These are phyloP conservation scores for Perca fluviatilis DNA, from an alignment of 2,113 vertebrate species.

Conservation along the genomic window DNA sequence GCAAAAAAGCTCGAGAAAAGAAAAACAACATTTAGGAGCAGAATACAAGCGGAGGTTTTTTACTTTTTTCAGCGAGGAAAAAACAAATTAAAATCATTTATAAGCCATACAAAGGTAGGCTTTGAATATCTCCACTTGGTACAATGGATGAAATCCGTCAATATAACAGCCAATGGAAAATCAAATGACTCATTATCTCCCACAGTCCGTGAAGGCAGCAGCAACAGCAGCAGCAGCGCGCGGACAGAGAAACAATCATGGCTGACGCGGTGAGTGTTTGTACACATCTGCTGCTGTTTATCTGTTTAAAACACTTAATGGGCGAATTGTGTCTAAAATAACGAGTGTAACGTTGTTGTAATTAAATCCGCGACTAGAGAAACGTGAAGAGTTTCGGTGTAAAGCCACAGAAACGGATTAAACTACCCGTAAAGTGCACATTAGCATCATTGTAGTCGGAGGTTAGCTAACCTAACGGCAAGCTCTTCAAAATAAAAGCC, in stretches of 20 bases:
- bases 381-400: neutral
- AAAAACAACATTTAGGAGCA: no score
- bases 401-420: neutral
- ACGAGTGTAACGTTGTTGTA: accelerated
- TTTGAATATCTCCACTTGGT: neutral
- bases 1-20: no score
- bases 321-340: accelerated
- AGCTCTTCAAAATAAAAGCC: constrained; percentile 34
- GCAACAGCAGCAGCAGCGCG: neutral
- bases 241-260: constrained; percentile 45
- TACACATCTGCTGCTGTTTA: neutral
- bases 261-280: constrained; percentile 72
- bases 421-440: neutral
- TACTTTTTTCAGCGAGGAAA: no score
- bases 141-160: neutral
- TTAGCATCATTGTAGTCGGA: neutral
- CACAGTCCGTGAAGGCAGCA: constrained; percentile 44
- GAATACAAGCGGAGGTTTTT: no score
- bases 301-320: neutral
- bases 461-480: neutral
- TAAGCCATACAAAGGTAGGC: no score
- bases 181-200: neutral
- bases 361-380: accelerated
- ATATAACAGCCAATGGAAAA: neutral
- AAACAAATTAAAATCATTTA: no score